These are phyloP conservation scores for Laspeyria flexula DNA, from an alignment of 2,888 invertebrate genomes.

Conservation along the genomic window DNA sequence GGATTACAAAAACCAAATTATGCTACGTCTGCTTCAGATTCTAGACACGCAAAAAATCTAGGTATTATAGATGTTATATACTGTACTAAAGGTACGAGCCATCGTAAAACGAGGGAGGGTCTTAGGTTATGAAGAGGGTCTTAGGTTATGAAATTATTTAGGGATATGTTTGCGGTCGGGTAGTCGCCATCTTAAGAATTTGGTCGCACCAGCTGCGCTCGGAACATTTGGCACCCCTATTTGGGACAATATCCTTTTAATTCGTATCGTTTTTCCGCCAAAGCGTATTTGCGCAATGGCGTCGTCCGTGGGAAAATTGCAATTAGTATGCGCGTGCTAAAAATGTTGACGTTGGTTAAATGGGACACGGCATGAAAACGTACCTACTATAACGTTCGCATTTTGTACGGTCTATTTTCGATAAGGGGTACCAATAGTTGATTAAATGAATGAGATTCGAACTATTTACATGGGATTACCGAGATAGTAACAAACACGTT, in stretches of 20 bases:
- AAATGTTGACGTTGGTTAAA: slow-evolving; percentile 22
- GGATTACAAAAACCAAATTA: slow-evolving; percentile 12
- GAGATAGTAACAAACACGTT: not conserved
- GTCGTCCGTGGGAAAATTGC: slow-evolving; percentile 20
- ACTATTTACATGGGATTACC: not conserved
- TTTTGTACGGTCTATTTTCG: not conserved
- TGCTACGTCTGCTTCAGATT: slow-evolving; percentile 3
- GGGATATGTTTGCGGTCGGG: slow-evolving; percentile 29
- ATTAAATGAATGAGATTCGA: no score
- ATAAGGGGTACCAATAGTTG: not conserved
- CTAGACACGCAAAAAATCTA: slow-evolving; percentile 16
- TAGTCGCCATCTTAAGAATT: slow-evolving; percentile 39
- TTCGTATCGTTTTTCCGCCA: slow-evolving; percentile 15
- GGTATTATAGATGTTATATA: no score
- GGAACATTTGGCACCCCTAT: slow-evolving; percentile 21
- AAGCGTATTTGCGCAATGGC: slow-evolving; percentile 18
- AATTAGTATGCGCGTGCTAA: slow-evolving; percentile 26
- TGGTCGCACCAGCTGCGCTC: slow-evolving; percentile 28
- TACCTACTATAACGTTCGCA: not conserved
- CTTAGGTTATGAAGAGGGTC: no score
- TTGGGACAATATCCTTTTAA: slow-evolving; percentile 25
- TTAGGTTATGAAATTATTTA: slow-evolving; percentile 39
- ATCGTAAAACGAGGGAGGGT: slow-evolving; percentile 35
- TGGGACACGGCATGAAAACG: slow-evolving; percentile 17
- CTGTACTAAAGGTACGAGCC: no score